Percentiles rank a stretch among this genome's conserved stretches.
These are phyloP conservation scores for Tarsius wallacei DNA, from an alignment of 2,797 vertebrate genomes.

Conservation along the genomic window DNA sequence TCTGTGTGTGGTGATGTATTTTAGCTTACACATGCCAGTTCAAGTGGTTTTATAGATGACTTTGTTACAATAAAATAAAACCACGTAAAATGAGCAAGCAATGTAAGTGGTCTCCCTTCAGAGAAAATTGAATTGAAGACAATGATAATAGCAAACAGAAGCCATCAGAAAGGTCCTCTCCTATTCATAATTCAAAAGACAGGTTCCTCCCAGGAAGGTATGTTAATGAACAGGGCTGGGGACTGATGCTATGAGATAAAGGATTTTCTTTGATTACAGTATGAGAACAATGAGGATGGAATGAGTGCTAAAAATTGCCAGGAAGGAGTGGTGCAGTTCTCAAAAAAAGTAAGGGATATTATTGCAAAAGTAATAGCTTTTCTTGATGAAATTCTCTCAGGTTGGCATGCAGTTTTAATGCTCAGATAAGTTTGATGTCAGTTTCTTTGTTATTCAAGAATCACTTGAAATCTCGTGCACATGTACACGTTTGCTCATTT, in stretches of 20 bases:
- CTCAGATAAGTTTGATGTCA: background rate
- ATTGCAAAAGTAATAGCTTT: background rate
- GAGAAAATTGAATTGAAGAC: background rate
- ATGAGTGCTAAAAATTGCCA: background rate
- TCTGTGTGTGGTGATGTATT: background rate
- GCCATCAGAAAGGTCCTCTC: background rate
- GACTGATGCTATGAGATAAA: background rate
- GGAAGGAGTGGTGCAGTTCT: background rate
- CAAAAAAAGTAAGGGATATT: background rate
- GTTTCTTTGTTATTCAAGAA: background rate
- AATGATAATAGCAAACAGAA: background rate
- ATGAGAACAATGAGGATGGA: background rate
- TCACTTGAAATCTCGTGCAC: background rate
- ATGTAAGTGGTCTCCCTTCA: background rate
- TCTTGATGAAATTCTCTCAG: conserved; percentile 6
- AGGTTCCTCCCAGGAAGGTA: background rate
- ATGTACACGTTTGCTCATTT: background rate
- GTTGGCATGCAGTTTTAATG: background rate
- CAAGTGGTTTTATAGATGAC: background rate
- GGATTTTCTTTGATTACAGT: background rate
- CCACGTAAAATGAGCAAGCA: background rate
- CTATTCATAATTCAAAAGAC: background rate
- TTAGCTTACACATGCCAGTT: background rate
- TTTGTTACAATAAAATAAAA: background rate
- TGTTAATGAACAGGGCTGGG: background rate